phyloP scores from a whole-genome alignment of 2,797 vertebrate genomes.

The Fringilla coelebs region DNA sequence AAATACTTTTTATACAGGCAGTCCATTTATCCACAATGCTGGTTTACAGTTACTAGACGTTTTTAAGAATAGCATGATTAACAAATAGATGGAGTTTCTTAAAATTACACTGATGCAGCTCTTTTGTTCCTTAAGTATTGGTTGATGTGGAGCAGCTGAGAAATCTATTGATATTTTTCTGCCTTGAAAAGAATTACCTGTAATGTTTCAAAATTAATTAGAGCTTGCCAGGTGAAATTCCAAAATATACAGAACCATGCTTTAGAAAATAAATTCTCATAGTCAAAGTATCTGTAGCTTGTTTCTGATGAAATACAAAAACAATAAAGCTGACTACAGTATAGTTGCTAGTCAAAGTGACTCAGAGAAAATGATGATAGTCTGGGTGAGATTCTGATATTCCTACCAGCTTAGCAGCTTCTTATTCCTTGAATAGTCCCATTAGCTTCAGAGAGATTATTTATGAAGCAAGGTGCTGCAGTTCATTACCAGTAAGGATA shows the following conservation, averaged over 20 bases:
- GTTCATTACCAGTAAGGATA: slow-evolving; percentile 27
- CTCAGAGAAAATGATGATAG: background rate
- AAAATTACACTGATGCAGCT: background rate
- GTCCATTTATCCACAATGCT: background rate
- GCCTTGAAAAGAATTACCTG: background rate
- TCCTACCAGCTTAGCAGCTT: slow-evolving; percentile 10
- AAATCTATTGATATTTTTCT: background rate
- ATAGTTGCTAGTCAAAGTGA: background rate
- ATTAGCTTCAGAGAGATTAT: slow-evolving; percentile 18
- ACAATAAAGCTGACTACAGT: background rate
- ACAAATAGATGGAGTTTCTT: background rate
- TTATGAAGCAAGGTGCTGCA: slow-evolving; percentile 19
- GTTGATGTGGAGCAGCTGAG: background rate
- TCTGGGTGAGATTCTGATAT: slow-evolving; percentile 21
- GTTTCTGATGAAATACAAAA: background rate
- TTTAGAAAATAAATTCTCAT: background rate
- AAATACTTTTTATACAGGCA: background rate
- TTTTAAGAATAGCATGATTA: background rate
- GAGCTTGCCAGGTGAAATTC: background rate
- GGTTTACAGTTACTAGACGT: background rate
- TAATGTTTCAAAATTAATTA: background rate
- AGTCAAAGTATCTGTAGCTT: background rate
- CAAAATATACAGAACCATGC: background rate
- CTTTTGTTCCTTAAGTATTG: background rate
- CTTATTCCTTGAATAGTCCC: background rate